These are phyloP conservation scores for Bombus impatiens DNA, from an alignment of 1,140 invertebrate species.

Conservation along the genomic window DNA sequence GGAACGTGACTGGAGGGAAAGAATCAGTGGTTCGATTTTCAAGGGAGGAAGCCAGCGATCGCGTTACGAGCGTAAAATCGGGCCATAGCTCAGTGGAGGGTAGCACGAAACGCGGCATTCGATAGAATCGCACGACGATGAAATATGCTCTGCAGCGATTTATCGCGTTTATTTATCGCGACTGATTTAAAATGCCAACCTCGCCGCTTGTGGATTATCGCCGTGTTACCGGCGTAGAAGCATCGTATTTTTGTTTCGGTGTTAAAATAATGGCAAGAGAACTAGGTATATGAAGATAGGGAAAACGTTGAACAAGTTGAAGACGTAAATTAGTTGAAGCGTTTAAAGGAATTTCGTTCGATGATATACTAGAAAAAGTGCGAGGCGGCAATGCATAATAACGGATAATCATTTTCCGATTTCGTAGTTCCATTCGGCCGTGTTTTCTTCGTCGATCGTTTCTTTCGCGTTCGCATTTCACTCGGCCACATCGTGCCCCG, in stretches of 20 bases:
- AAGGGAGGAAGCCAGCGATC: background rate
- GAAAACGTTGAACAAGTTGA: background rate
- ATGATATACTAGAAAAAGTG: background rate
- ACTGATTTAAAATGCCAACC: constrained; percentile 33
- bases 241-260: background rate
- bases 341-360: background rate
- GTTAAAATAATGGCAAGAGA: no score
- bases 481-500: background rate
- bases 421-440: background rate
- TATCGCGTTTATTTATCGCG: constrained; percentile 49
- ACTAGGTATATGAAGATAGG: no score
- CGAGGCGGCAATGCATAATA: background rate
- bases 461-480: background rate
- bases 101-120: background rate
- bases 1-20: background rate
- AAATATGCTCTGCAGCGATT: constrained; percentile 41
- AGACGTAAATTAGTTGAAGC: background rate
- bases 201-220: constrained; percentile 11
- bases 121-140: constrained; percentile 42
- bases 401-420: constrained; percentile 16
- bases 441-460: background rate
- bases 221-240: background rate
- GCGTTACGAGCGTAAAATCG: constrained; percentile 11
- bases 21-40: background rate
- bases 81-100: background rate